Evolutionary conservation across 2,797 vertebrate species (phyloP).

Genomic region (Melanotaenia nigrans): DNA sequence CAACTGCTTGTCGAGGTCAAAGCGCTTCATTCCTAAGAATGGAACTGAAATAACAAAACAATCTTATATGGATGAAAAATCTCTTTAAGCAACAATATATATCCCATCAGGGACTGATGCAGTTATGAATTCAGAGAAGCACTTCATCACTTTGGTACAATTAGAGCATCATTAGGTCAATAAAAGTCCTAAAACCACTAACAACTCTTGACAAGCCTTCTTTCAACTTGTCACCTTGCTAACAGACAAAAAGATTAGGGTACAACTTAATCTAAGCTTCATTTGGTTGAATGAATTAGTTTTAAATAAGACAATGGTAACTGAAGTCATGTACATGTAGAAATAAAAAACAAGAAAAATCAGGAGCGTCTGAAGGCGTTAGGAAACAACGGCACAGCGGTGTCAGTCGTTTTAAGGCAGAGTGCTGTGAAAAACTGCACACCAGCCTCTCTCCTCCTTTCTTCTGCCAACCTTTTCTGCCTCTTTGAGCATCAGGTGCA

Average conservation of each 20-base stretch:
- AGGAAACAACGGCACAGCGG: slow-evolving; percentile 10
- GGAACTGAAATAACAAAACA: neutral
- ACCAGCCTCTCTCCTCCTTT: slow-evolving; percentile 1
- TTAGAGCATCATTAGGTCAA: neutral
- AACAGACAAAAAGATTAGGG: neutral
- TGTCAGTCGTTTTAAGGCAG: slow-evolving; percentile 32
- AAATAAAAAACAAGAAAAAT: neutral
- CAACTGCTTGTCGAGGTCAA: slow-evolving; percentile 26
- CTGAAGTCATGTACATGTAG: neutral
- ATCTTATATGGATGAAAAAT: slow-evolving; percentile 5
- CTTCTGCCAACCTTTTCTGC: slow-evolving; percentile 24
- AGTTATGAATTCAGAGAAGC: neutral
- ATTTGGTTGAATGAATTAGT: neutral
- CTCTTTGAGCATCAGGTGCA: slow-evolving; percentile 57
- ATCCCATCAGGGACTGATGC: neutral
- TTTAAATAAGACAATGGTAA: neutral
- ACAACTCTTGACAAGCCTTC: neutral
- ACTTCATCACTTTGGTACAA: neutral
- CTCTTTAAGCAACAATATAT: neutral
- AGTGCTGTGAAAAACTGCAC: slow-evolving; percentile 7
- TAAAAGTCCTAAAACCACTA: neutral
- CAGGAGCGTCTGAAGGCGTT: neutral
- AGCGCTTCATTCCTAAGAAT: neutral
- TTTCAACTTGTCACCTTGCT: neutral
- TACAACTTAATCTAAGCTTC: neutral